Percentiles rank a stretch among this genome's conserved stretches.
phyloP scores from a whole-genome alignment of 1,140 invertebrate genomes.

The Globodera rostochiensis region DNA sequence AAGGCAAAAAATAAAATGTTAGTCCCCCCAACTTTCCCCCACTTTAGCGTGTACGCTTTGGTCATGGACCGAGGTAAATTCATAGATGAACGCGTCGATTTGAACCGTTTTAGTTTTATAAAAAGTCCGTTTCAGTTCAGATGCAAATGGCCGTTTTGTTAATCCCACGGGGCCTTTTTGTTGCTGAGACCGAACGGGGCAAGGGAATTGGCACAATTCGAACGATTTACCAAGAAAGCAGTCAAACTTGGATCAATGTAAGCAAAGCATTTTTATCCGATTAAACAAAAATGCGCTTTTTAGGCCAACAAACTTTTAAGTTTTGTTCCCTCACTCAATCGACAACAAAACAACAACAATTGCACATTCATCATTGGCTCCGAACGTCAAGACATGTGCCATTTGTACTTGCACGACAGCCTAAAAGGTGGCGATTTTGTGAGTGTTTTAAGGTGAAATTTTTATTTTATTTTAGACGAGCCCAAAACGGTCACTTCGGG shows the following conservation, averaged over 20 bases:
- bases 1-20: background rate
- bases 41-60: background rate
- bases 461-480: background rate
- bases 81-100: no score
- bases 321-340: slow-evolving; percentile 36
- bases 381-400: slow-evolving; percentile 51
- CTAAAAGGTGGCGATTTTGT: background rate
- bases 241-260: slow-evolving; percentile 49
- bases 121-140: slow-evolving; percentile 37
- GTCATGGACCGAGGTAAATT: background rate
- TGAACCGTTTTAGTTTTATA: slow-evolving; percentile 9
- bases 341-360: slow-evolving; percentile 21
- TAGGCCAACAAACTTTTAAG: slow-evolving; percentile 46
- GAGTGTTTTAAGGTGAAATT: slow-evolving; percentile 1
- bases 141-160: slow-evolving; percentile 38
- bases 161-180: slow-evolving; percentile 35
- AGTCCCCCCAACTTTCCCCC: background rate
- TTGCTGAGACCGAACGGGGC: background rate
- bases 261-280: slow-evolving; percentile 22
- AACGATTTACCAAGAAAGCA: slow-evolving; percentile 46
- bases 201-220: slow-evolving; percentile 21
- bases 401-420: slow-evolving; percentile 44
- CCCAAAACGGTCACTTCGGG: slow-evolving; percentile 27
- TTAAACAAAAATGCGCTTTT: slow-evolving; percentile 24
- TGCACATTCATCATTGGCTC: slow-evolving; percentile 44